phyloP scores from a whole-genome alignment of 1,140 invertebrate genomes.

The Panagrolaimus sp. region DNA sequence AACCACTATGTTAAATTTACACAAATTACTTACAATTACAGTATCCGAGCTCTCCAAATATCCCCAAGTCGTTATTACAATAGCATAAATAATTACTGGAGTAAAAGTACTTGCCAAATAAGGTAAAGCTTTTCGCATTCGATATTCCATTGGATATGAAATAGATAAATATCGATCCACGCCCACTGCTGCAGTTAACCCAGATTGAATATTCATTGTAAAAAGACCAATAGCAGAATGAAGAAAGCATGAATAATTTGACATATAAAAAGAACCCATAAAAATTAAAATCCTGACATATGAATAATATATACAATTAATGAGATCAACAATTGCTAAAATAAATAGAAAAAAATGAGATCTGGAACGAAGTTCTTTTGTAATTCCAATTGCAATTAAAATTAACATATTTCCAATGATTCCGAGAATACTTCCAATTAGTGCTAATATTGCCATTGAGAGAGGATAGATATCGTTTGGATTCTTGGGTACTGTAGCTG shows the following conservation, averaged over 20 bases:
- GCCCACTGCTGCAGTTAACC: not conserved
- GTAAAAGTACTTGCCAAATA: not conserved
- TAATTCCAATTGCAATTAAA: no score
- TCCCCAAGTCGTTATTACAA: not conserved
- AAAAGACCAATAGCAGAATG: not conserved
- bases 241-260: not conserved
- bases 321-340: not conserved
- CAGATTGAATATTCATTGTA: constrained; percentile 7
- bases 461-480: no score
- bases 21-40: not conserved
- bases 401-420: no score
- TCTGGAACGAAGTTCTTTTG: no score
- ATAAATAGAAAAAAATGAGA: no score
- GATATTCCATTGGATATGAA: constrained; percentile 8
- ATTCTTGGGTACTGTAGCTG: no score
- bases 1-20: not conserved
- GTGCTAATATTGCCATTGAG: no score
- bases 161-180: not conserved
- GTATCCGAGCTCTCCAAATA: not conserved
- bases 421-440: no score
- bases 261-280: not conserved
- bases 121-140: not conserved
- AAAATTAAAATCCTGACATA: not conserved
- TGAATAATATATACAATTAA: not conserved
- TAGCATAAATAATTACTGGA: not conserved